Evolutionary conservation across 2,113 vertebrate species (phyloP), one percentile per base, ranked within the genome.

Genomic region (Emydura subglobosa): DNA sequence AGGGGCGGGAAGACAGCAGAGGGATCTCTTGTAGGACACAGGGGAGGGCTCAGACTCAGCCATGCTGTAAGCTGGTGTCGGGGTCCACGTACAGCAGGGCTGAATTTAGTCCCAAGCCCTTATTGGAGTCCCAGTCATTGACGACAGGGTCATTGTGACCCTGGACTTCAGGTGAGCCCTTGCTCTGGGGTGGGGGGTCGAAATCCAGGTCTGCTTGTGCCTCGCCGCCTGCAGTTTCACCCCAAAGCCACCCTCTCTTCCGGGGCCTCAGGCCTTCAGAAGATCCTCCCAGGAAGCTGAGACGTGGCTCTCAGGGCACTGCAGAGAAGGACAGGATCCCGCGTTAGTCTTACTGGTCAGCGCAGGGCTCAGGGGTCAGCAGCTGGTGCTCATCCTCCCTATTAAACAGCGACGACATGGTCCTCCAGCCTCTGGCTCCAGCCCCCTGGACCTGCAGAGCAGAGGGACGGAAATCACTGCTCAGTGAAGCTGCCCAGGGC

Each of bases 381-480:
- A 99, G 98, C 94, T 99, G 99, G 96, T 99, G 99, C 85, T 99
- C 99, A 4, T 99, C 99, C 19, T 99, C 99, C 84, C 98, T 99
- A 96, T 97, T 98, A 97, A 99, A 99, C 65, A 99, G 97, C 34
- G 99, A 94, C 0, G 99, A 99, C 86, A 99, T 96, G 2, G 98
- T 99, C 97, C 98, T 98, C 99, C 99, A 99, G 92, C 99, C 98
- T 94, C 98, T 99, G 86, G 98, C 97, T 19, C 99, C 98, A 0
- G 98, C 99, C 2, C 99, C 99, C 95, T 99, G 99, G 98, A 99
- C 98, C 99, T 99, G 96, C 10, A 2, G 80, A 79, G 16, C 11
- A 88, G 22, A n/a, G 74, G 49, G 47, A 27, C 22, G 12, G 74
- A 27, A 78, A 12, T 10, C 39, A 12, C 22, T 7, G 39, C 25